Base-by-base conservation (phyloP, 1,140 invertebrate genomes). In the Trachymyrmex septentrionalis region DNA sequence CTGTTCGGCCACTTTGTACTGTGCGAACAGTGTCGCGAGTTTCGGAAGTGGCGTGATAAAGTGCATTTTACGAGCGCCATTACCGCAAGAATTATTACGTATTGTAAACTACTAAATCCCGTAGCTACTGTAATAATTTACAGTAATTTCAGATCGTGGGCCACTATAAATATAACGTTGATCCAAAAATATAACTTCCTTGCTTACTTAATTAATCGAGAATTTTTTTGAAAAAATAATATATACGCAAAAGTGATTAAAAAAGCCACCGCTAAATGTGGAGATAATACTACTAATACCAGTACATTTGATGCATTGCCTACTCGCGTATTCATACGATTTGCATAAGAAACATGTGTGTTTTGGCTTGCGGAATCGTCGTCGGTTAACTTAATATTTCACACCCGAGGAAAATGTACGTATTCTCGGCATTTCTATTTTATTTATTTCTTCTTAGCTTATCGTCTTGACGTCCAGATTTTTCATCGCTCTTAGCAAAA, bases 321-420 rank as follows among this genome's bases (percentile, higher is more conserved):
- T 34, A 6, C 4, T 24, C 44, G 0, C n/a, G n/a, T 73, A 48
- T 53, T n/a, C 19, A 16, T 44, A 5, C 16, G 12, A 73, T 84
- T 75, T 61, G 55, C 69, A 75, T 61, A 53, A 73, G 12, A 73
- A 38, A 82, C 69, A 57, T 73, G 69, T 24, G 34, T 61, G 73
- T 61, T 44, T 34, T 61, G 55, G 55, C 27, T 84, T 61, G 19
- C 69, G 55, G 24, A 75, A 73, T 72, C 14, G 55, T 73, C 67
- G 64, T 48, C 53, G 80, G 38, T 73, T 38, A 55, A 84, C 72
- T 84, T 73, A 84, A 84, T 84, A 84, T 84, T 84, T 84, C 27
- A 73, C 38, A 57, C 55, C 9, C 34, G 12, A 73, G 44, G 19
- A 84, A 75, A 84, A 75, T 73, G 19, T 82, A 50, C 34, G 19